phyloP scores from a whole-genome alignment of 2,113 vertebrate species.

The Anser brachyrhynchus region DNA sequence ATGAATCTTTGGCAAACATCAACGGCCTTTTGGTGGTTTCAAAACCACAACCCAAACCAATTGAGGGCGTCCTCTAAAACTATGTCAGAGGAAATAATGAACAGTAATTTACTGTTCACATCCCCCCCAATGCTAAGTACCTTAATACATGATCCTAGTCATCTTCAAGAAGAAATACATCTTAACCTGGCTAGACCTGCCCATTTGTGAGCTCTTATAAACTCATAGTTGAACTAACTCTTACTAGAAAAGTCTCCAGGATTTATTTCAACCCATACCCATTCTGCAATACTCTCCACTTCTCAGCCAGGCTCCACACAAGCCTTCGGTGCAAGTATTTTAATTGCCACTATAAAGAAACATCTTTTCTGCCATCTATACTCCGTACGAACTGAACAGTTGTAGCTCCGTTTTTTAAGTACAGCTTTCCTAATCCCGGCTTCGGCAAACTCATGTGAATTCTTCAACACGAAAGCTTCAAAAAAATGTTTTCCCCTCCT shows the following conservation, averaged over 20 bases:
- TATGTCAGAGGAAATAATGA: neutral
- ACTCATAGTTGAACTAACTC: neutral
- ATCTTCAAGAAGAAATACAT: neutral
- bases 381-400: rapidly evolving
- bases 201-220: neutral
- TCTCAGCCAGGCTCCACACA: neutral
- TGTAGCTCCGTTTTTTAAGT: neutral
- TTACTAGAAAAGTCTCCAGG: neutral
- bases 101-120: neutral
- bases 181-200: neutral
- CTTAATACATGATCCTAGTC: neutral
- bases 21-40: neutral
- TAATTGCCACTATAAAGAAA: neutral
- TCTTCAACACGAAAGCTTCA: neutral
- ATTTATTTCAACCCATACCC: neutral
- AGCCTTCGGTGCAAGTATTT: neutral
- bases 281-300: neutral
- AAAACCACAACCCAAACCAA: neutral
- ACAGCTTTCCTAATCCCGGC: neutral
- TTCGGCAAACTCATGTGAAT: neutral
- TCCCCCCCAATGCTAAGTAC: neutral
- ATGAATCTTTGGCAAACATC: neutral
- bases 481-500: neutral
- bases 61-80: neutral
- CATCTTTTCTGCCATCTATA: neutral